Percentiles rank a stretch among this genome's conserved stretches.
These are phyloP conservation scores for Schizotus pectinicornis DNA, from an alignment of 2,888 invertebrate species.

Conservation along the genomic window DNA sequence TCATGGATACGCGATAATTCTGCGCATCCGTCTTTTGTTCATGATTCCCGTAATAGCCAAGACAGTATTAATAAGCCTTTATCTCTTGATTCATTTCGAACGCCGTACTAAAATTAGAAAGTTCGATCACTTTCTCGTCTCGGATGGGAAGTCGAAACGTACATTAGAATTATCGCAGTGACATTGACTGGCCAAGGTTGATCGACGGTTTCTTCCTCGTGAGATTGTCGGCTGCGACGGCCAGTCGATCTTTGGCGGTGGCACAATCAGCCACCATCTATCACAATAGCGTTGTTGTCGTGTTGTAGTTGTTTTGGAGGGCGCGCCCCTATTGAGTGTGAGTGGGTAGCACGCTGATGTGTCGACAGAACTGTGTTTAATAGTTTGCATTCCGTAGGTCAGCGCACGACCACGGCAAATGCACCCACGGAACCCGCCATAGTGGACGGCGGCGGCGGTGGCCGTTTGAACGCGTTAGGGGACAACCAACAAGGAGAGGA, in stretches of 20 bases:
- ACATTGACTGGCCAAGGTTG: no score
- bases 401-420: conserved; percentile 58
- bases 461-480: conserved; percentile 40
- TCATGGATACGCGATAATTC: no score
- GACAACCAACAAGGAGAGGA: conserved; percentile 40
- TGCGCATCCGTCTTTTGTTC: no score
- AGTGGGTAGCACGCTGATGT: conserved; percentile 28
- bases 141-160: background rate
- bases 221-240: no score
- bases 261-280: no score
- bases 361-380: conserved; percentile 5
- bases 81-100: no score
- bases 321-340: conserved; percentile 17
- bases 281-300: no score
- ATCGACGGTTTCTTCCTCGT: no score
- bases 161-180: background rate
- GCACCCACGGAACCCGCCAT: conserved; percentile 49
- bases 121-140: conserved; percentile 8
- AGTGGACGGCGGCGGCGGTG: conserved; percentile 33
- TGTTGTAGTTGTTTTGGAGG: background rate
- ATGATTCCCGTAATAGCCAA: no score
- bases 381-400: conserved; percentile 56
- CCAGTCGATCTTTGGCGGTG: no score
- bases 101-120: conserved; percentile 14
- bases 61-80: no score